Conservation (phyloP, 2,797 vertebrate genomes). For the Rhincodon typus region DNA sequence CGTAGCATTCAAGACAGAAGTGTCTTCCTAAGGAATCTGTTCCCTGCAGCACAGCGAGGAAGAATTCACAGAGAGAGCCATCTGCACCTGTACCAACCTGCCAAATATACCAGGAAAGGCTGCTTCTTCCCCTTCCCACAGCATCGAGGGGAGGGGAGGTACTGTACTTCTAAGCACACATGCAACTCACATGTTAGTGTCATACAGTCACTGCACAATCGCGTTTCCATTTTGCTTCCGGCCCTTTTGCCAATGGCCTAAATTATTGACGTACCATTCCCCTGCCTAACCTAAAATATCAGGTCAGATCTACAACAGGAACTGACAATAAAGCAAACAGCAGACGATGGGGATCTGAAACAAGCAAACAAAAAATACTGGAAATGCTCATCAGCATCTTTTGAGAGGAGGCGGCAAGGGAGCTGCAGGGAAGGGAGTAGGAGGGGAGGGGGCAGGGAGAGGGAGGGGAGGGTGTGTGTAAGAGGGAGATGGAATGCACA, state of each 20-base stretch:
- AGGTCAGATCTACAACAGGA: background rate
- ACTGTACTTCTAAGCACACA: too few relatives aligned
- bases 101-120: background rate
- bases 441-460: background rate
- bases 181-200: too few relatives aligned
- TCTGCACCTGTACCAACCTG: background rate
- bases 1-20: background rate
- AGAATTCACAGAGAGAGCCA: background rate
- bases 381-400: background rate
- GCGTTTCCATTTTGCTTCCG: background rate
- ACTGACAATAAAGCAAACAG: too few relatives aligned
- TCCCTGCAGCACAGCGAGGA: background rate
- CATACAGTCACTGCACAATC: background rate
- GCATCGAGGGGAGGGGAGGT: background rate
- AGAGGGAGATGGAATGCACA: too few relatives aligned
- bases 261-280: background rate
- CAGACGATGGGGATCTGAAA: background rate
- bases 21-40: background rate
- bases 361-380: background rate
- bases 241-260: background rate
- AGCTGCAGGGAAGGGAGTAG: background rate
- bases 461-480: too few relatives aligned
- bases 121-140: background rate
- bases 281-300: background rate
- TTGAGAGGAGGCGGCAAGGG: background rate